These are phyloP conservation scores for Chlorospingus flavigularis DNA, from an alignment of 2,797 vertebrate species.

Conservation along the genomic window DNA sequence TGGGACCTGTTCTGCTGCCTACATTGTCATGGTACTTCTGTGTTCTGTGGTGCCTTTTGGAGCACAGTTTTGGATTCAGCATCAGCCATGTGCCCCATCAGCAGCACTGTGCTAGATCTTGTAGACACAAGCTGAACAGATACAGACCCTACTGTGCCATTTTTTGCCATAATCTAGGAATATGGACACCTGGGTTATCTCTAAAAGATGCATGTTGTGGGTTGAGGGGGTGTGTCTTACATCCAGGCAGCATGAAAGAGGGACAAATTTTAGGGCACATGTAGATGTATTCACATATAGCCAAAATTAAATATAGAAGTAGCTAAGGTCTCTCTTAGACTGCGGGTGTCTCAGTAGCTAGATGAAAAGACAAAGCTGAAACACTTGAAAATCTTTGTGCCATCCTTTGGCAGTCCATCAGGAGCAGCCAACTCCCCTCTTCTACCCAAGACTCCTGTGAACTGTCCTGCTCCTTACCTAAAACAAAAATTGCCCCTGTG, in stretches of 20 bases:
- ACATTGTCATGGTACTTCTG: background rate
- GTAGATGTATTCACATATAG: background rate
- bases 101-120: background rate
- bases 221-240: accelerated
- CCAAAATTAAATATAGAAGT: background rate
- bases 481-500: accelerated
- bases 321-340: background rate
- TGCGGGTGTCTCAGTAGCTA: background rate
- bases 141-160: background rate
- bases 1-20: background rate
- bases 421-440: background rate
- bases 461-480: background rate
- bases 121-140: background rate
- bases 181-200: background rate
- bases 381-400: background rate
- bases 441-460: background rate
- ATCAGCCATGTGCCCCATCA: background rate
- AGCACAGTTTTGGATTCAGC: background rate
- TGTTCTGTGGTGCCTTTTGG: background rate
- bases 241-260: background rate
- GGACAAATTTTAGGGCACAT: background rate
- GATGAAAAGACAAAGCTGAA: background rate
- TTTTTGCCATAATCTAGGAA: background rate
- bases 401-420: background rate
- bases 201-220: background rate